Evolutionary conservation across 2,888 invertebrate species (phyloP).

Genomic region (Drosophila hamatofila): DNA sequence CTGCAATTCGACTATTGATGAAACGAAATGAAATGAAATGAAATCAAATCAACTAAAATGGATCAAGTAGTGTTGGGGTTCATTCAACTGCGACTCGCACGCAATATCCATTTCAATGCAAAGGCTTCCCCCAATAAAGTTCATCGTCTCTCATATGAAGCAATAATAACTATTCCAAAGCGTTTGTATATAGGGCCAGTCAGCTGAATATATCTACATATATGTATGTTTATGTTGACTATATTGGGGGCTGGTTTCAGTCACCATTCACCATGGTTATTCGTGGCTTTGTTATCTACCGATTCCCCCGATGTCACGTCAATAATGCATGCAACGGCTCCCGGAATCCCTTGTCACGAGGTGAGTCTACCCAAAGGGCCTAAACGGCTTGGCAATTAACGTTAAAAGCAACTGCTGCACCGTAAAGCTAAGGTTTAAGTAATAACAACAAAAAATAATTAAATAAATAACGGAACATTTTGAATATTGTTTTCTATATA

Average conservation of each 20-base stretch:
- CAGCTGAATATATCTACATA: not conserved
- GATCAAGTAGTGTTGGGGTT: conserved; percentile 43
- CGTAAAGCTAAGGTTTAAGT: conserved; percentile 11
- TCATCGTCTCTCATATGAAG: conserved; percentile 47
- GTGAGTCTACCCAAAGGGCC: conserved; percentile 26
- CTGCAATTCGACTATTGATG: conserved; percentile 47
- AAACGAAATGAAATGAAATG: conserved; percentile 44
- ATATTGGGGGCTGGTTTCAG: conserved; percentile 26
- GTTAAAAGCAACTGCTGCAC: conserved; percentile 52
- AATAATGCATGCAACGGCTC: conserved; percentile 72
- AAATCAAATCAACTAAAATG: conserved; percentile 28
- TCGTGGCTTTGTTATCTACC: conserved; percentile 74
- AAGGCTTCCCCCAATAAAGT: conserved; percentile 37
- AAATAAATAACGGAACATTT: no score
- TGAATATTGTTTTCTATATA: not conserved
- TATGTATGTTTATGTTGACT: conserved; percentile 1
- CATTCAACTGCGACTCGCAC: conserved; percentile 66
- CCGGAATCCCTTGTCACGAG: conserved; percentile 10
- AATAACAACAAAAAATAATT: not conserved
- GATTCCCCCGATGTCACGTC: conserved; percentile 69
- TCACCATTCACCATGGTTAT: conserved; percentile 78
- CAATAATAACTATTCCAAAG: conserved; percentile 42
- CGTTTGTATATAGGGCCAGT: conserved; percentile 9
- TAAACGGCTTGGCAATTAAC: conserved; percentile 52
- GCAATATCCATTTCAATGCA: conserved; percentile 37